A percentile compares a stretch with the other conserved stretches of the same genome.
These are phyloP conservation scores for Propithecus coquereli DNA, from an alignment of 2,113 vertebrate species.

Conservation along the genomic window DNA sequence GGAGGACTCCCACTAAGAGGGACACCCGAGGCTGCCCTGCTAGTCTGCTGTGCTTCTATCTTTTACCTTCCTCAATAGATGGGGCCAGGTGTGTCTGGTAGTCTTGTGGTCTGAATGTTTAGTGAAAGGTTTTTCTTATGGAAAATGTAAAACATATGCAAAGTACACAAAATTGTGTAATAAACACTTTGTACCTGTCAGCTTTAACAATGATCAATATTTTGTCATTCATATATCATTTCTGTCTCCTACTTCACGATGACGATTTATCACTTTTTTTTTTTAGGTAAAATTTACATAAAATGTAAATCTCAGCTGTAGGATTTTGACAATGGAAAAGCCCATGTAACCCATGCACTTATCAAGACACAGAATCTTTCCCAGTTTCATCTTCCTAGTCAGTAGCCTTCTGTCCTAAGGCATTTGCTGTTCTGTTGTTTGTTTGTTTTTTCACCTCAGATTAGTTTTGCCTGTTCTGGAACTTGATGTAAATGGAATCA, in stretches of 20 bases:
- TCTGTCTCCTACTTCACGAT: not conserved
- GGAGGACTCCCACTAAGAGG: not conserved
- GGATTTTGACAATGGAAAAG: not conserved
- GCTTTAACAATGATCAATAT: not conserved
- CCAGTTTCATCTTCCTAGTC: not conserved
- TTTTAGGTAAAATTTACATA: not conserved
- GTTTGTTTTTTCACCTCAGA: not conserved
- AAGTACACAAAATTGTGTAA: not conserved
- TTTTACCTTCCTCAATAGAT: not conserved
- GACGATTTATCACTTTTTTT: not conserved
- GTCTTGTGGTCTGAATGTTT: not conserved
- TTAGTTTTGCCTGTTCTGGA: not conserved
- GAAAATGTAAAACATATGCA: not conserved
- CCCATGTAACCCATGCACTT: not conserved
- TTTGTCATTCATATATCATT: not conserved
- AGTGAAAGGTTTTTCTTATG: not conserved
- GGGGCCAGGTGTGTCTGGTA: not conserved
- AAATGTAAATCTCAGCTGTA: not conserved
- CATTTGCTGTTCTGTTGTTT: not conserved
- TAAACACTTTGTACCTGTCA: not conserved
- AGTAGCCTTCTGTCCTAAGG: not conserved
- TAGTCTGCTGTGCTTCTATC: not conserved
- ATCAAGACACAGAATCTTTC: not conserved
- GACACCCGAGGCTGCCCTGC: not conserved
- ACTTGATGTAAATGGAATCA: not conserved